Evolutionary conservation across 1,140 invertebrate genomes (phyloP).

Genomic region (Gonioctena quinquepunctata): DNA sequence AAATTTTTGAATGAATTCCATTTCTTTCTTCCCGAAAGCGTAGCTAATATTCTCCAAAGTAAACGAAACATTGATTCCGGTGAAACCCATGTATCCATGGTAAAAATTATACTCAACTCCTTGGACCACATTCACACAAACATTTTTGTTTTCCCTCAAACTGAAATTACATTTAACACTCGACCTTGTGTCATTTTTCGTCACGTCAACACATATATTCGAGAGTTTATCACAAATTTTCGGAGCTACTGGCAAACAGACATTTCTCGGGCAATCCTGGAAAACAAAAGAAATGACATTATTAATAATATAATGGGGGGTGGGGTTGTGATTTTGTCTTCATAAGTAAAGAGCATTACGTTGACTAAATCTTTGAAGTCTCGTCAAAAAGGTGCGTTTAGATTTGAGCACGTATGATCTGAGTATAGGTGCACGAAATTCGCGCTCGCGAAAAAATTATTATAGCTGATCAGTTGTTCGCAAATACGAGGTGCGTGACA

Average conservation of each 20-base stretch:
- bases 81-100: slow-evolving; percentile 63
- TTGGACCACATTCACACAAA: slow-evolving; percentile 53
- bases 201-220: slow-evolving; percentile 41
- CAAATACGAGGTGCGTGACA: no score
- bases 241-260: slow-evolving; percentile 56
- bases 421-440: no score
- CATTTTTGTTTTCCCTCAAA: slow-evolving; percentile 26
- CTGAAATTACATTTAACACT: slow-evolving; percentile 26
- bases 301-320: no score
- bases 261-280: slow-evolving; percentile 56
- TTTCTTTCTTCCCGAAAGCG: slow-evolving; percentile 25
- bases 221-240: slow-evolving; percentile 54
- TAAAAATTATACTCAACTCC: slow-evolving; percentile 59
- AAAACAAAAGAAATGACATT: no score
- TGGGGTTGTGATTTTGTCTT: no score
- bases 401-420: no score
- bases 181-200: slow-evolving; percentile 31
- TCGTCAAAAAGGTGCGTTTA: no score
- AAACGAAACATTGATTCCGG: slow-evolving; percentile 55
- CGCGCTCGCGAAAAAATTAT: no score
- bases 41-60: slow-evolving; percentile 54
- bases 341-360: no score
- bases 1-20: slow-evolving; percentile 58
- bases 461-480: no score
- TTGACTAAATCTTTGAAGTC: no score